These are phyloP conservation scores for Ecliptopera silaceata DNA, from an alignment of 2,888 invertebrate genomes.

Conservation along the genomic window DNA sequence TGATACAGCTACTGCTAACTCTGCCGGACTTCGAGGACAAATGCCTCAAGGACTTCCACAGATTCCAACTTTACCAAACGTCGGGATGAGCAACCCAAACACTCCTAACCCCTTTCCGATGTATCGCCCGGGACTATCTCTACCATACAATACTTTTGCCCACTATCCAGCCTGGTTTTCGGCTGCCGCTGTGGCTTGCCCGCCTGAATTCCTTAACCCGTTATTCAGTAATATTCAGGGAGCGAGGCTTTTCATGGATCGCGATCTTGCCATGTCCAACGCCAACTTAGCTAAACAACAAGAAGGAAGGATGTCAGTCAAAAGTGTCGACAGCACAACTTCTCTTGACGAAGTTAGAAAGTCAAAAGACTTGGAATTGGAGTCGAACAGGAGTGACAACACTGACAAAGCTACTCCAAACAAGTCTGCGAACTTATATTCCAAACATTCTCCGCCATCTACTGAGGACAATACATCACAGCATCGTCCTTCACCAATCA, in stretches of 20 bases:
- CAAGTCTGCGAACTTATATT: constrained; percentile 63
- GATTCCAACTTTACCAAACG: constrained; percentile 68
- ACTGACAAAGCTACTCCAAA: constrained; percentile 83
- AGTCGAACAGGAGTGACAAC: constrained; percentile 55
- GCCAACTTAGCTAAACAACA: constrained; percentile 80
- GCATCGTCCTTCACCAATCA: constrained; percentile 85
- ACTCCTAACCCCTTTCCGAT: constrained; percentile 86
- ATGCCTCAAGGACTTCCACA: constrained; percentile 70
- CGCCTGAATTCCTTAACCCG: constrained; percentile 85
- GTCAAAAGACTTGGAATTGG: constrained; percentile 62
- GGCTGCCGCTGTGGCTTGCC: constrained; percentile 77
- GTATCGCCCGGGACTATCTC: constrained; percentile 85
- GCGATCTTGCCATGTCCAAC: constrained; percentile 78
- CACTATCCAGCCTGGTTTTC: constrained; percentile 82
- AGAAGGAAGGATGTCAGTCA: constrained; percentile 72
- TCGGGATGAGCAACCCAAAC: constrained; percentile 70
- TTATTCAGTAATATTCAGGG: constrained; percentile 85
- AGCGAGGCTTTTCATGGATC: constrained; percentile 75
- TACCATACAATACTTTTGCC: constrained; percentile 86
- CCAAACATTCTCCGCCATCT: constrained; percentile 86
- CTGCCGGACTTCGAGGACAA: constrained; percentile 73
- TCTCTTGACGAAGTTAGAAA: constrained; percentile 72
- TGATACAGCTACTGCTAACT: constrained; percentile 87
- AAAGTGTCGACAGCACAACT: constrained; percentile 71
- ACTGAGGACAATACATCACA: constrained; percentile 86